phyloP scores from a whole-genome alignment of 2,113 vertebrate species.

The Psettodes erumei region DNA sequence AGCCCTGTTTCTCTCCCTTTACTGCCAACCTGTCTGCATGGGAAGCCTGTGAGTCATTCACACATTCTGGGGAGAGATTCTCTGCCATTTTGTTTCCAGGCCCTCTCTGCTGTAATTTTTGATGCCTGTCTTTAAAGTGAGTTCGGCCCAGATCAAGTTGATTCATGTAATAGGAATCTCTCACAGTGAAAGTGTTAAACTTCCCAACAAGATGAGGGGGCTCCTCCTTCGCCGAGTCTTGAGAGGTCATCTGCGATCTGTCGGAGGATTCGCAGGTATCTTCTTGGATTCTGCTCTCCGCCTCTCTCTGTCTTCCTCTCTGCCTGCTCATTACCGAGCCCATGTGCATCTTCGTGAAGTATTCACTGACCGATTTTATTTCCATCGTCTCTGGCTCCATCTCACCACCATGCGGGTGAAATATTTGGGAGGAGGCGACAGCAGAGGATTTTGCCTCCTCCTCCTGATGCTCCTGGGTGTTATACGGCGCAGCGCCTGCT shows the following conservation, averaged over 20 bases:
- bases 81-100: conserved; percentile 85
- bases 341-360: conserved; percentile 95
- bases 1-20: conserved; percentile 83
- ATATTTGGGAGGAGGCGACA: conserved; percentile 92
- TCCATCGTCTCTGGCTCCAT: conserved; percentile 99
- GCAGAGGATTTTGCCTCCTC: conserved; percentile 88
- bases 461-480: conserved; percentile 76
- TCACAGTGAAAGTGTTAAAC: conserved; percentile 88
- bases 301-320: conserved; percentile 87
- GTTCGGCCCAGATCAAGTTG: conserved; percentile 93
- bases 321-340: conserved; percentile 89
- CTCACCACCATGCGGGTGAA: conserved; percentile 93
- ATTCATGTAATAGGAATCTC: conserved; percentile 89
- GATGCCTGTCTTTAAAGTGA: conserved; percentile 89
- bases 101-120: conserved; percentile 87
- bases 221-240: conserved; percentile 84
- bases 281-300: conserved; percentile 80
- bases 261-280: conserved; percentile 82
- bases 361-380: conserved; percentile 96
- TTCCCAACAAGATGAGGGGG: conserved; percentile 83
- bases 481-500: conserved; percentile 79
- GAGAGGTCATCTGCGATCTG: conserved; percentile 81
- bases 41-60: conserved; percentile 84
- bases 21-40: conserved; percentile 83
- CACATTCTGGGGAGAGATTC: conserved; percentile 83